Conservation (phyloP, 2,113 vertebrate species). For the Ginglymostoma cirratum region DNA sequence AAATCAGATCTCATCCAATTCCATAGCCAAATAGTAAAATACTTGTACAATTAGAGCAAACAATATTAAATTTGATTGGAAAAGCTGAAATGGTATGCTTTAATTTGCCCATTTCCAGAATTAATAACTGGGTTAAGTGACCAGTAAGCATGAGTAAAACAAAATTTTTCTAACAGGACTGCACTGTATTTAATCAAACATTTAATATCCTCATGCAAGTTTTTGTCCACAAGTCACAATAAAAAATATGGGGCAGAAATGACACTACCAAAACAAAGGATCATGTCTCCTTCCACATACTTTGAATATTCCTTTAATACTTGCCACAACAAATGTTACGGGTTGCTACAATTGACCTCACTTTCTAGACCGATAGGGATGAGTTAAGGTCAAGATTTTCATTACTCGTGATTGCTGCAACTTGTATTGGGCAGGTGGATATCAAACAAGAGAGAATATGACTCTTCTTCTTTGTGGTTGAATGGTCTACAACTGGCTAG, state of each 20-base stretch:
- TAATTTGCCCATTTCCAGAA: background rate
- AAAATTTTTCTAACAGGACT: too few species aligned
- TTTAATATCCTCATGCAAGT: too few species aligned
- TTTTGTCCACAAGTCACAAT: background rate
- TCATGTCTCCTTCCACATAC: background rate
- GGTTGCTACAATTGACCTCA: background rate
- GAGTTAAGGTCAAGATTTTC: background rate
- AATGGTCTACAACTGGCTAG: background rate
- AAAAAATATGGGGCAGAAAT: background rate
- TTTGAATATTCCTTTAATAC: background rate
- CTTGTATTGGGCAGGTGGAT: background rate
- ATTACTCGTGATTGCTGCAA: background rate
- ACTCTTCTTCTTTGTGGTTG: background rate
- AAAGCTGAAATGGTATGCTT: background rate
- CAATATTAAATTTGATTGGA: background rate
- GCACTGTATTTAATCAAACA: too few species aligned
- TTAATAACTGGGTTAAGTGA: background rate
- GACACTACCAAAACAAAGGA: background rate
- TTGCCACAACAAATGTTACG: background rate
- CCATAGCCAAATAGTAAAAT: background rate
- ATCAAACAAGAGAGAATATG: background rate
- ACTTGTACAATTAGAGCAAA: background rate
- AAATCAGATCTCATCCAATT: background rate
- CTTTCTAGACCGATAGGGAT: background rate
- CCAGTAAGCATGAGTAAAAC: background rate